Conservation (phyloP, 1,140 invertebrate genomes). For the Spodoptera litura region DNA sequence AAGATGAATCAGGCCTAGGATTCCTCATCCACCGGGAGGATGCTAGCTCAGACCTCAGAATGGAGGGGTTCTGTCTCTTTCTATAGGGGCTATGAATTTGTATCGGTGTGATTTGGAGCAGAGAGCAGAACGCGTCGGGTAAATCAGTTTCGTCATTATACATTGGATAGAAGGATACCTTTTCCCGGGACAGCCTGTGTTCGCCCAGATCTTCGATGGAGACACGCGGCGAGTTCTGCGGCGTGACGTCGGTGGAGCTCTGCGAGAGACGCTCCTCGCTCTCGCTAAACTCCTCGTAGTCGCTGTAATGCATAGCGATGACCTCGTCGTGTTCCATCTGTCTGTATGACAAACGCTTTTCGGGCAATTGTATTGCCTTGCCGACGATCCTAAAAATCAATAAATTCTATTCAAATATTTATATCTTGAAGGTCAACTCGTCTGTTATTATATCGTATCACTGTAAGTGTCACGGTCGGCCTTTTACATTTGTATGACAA, state of each 20-base stretch:
- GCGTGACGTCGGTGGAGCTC: conserved; percentile 78
- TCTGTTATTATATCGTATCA: conserved; percentile 5
- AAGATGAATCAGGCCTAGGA: conserved; percentile 72
- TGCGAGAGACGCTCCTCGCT: conserved; percentile 77
- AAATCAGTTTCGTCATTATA: conserved; percentile 64
- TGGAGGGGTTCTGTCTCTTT: conserved; percentile 73
- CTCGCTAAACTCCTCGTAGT: conserved; percentile 80
- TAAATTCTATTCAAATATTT: conserved; percentile 45
- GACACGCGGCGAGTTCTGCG: conserved; percentile 75
- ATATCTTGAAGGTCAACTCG: conserved; percentile 19
- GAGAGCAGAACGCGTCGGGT: conserved; percentile 72
- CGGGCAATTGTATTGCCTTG: conserved; percentile 72
- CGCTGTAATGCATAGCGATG: conserved; percentile 82
- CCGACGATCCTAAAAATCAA: conserved; percentile 77
- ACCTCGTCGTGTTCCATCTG: conserved; percentile 81
- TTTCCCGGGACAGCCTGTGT: conserved; percentile 68
- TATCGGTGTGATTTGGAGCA: conserved; percentile 78
- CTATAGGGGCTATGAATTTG: conserved; percentile 75
- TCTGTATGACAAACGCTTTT: conserved; percentile 66
- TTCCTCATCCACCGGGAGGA: conserved; percentile 83
- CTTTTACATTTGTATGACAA: conserved; percentile 19
- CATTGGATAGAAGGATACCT: conserved; percentile 61
- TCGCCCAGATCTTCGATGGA: conserved; percentile 65
- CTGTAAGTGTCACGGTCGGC: not conserved
- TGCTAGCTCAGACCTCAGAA: conserved; percentile 82